Percentiles rank a stretch among this genome's conserved stretches.
phyloP scores from a whole-genome alignment of 2,888 invertebrate genomes.

The Apotomis capreana region DNA sequence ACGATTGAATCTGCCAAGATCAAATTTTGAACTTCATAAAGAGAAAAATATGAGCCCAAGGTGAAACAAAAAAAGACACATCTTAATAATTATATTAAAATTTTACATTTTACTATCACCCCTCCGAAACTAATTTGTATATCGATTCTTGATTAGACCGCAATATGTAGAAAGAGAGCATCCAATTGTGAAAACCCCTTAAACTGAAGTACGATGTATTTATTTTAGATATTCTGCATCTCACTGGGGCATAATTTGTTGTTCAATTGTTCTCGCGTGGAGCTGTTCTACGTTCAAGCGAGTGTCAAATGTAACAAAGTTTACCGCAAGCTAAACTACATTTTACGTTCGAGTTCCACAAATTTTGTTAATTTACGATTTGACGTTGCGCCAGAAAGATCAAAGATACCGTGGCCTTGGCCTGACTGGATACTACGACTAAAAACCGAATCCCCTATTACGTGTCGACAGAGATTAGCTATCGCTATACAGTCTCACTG shows the following conservation, averaged over 20 bases:
- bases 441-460: slow-evolving; percentile 25
- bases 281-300: background rate
- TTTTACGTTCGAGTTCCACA: slow-evolving; percentile 55
- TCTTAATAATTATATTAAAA: background rate
- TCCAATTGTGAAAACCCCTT: too few relatives aligned
- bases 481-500: slow-evolving; percentile 19
- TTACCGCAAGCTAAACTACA: slow-evolving; percentile 25
- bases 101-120: too few relatives aligned
- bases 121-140: too few relatives aligned
- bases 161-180: too few relatives aligned
- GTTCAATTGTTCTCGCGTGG: background rate
- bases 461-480: slow-evolving; percentile 27
- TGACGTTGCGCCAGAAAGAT: slow-evolving; percentile 60
- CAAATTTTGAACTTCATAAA: too few relatives aligned
- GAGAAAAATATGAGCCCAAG: too few relatives aligned
- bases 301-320: slow-evolving; percentile 3
- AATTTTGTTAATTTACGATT: slow-evolving; percentile 51
- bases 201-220: too few relatives aligned
- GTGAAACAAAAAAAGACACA: too few relatives aligned
- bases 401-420: slow-evolving; percentile 57
- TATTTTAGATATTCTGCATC: background rate
- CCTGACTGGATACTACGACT: slow-evolving; percentile 40
- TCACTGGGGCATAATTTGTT: too few relatives aligned
- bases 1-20: too few relatives aligned
- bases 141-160: too few relatives aligned